Evolutionary conservation across 2,797 vertebrate species (phyloP).

Genomic region (Danio albolineatus): DNA sequence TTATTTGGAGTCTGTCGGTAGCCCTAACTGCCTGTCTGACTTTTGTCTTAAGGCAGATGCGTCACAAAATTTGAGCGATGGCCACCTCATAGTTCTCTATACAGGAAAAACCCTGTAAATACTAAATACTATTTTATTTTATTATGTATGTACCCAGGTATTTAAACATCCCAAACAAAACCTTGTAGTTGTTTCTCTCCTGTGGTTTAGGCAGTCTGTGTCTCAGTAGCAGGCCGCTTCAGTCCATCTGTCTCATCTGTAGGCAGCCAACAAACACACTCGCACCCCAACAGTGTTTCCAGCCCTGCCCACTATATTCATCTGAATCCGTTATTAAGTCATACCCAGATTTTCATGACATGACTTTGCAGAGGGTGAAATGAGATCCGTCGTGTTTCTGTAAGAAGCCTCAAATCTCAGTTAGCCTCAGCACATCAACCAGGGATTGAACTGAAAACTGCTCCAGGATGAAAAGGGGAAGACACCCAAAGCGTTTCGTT

Average conservation of each 20-base stretch:
- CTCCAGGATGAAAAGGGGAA: conserved; percentile 4
- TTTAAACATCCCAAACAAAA: not conserved
- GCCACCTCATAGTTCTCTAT: no score
- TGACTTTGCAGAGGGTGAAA: conserved; percentile 1
- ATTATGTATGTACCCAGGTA: no score
- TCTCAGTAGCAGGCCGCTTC: conserved; percentile 56
- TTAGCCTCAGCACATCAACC: not conserved
- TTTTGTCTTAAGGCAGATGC: no score
- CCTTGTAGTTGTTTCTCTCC: conserved; percentile 35
- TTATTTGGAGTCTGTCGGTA: no score
- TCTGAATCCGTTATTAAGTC: not conserved
- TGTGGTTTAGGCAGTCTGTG: conserved; percentile 57
- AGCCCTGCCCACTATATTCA: conserved; percentile 20
- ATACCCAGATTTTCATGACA: conserved; percentile 18
- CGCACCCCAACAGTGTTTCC: conserved; percentile 10
- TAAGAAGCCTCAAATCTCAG: conserved; percentile 2
- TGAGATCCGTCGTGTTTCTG: not conserved
- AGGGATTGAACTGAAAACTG: conserved; percentile 6
- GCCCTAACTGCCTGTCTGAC: no score
- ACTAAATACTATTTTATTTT: not conserved
- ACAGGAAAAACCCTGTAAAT: not conserved
- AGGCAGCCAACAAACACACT: conserved; percentile 46
- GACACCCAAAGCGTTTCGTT: not conserved
- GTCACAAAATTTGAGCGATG: no score
- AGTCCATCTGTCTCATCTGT: conserved; percentile 59